A percentile compares a stretch with the other conserved stretches of the same genome.
These are phyloP conservation scores for Poeciliopsis retropinna DNA, from an alignment of 2,113 vertebrate species.

Conservation along the genomic window DNA sequence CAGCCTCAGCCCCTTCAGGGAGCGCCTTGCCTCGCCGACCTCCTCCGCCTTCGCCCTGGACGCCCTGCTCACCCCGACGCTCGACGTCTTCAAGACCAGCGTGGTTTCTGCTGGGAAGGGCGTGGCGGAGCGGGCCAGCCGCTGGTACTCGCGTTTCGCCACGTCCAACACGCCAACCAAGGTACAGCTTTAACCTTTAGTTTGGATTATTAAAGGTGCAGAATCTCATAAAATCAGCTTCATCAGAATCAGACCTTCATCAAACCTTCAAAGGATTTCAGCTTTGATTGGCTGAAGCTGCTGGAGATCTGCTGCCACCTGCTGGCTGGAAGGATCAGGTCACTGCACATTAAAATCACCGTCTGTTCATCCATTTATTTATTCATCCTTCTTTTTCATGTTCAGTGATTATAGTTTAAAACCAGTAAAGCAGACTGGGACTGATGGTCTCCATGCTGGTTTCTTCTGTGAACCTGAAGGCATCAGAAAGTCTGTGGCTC, in stretches of 20 bases:
- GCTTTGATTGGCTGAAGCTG: background rate
- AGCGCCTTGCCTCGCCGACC: slow-evolving; percentile 78
- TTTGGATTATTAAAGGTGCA: too few relatives aligned
- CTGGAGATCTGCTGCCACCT: slow-evolving; percentile 40
- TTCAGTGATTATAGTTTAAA: too few relatives aligned
- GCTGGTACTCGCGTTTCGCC: slow-evolving; percentile 90
- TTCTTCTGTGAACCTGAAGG: too few relatives aligned
- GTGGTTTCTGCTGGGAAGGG: slow-evolving; percentile 93
- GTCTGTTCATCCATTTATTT: too few relatives aligned
- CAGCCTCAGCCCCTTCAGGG: slow-evolving; percentile 77
- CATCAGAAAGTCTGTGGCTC: too few relatives aligned
- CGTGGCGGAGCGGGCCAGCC: slow-evolving; percentile 94
- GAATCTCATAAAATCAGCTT: too few relatives aligned
- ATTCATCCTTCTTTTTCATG: too few relatives aligned
- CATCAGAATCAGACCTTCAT: background rate
- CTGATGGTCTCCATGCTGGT: too few relatives aligned
- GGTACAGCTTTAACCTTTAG: slow-evolving; percentile 66
- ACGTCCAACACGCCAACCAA: slow-evolving; percentile 86
- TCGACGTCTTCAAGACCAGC: slow-evolving; percentile 91
- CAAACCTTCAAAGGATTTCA: background rate
- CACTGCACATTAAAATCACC: background rate
- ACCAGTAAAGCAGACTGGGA: too few relatives aligned
- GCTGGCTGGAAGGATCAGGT: slow-evolving; percentile 9
- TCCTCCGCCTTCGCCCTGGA: slow-evolving; percentile 87
- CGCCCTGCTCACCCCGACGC: slow-evolving; percentile 88